phyloP scores from a whole-genome alignment of 2,888 invertebrate genomes.

The Phorcus lineatus region DNA sequence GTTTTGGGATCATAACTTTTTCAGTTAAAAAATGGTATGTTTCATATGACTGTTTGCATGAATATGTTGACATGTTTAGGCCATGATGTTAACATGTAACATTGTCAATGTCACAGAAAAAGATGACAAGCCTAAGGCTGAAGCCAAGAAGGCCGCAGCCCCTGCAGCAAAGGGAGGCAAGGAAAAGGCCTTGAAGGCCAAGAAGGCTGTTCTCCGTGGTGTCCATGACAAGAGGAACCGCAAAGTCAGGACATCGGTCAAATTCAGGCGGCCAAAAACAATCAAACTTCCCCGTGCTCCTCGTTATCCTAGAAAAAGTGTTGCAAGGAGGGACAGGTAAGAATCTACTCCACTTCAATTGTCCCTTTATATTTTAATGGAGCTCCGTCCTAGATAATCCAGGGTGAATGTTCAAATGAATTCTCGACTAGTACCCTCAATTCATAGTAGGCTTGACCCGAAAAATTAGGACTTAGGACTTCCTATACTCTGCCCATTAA shows the following conservation, averaged over 20 bases:
- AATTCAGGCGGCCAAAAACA: constrained; percentile 96
- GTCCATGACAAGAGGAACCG: constrained; percentile 90
- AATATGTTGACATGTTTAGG: too few species aligned
- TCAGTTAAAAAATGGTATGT: too few species aligned
- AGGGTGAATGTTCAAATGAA: too few species aligned
- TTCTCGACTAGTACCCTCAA: too few species aligned
- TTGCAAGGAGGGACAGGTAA: constrained; percentile 81
- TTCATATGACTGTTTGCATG: too few species aligned
- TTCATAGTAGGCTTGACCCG: too few species aligned
- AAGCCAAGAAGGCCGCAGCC: constrained; percentile 21
- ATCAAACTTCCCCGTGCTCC: constrained; percentile 92
- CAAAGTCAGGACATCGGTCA: constrained; percentile 95
- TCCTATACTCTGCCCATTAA: too few species aligned
- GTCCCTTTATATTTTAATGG: too few species aligned
- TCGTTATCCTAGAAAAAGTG: constrained; percentile 95
- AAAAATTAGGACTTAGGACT: too few species aligned
- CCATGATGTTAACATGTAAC: too few species aligned
- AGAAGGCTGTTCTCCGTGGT: constrained; percentile 89
- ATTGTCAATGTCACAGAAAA: constrained; percentile 36
- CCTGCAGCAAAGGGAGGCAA: constrained; percentile 45
- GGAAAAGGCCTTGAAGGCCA: constrained; percentile 85
- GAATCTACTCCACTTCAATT: neutral
- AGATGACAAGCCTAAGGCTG: constrained; percentile 43
- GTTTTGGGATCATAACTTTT: too few species aligned
- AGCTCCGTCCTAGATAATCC: too few species aligned